These are phyloP conservation scores for Euleptes europaea DNA, from an alignment of 2,113 vertebrate genomes.

Conservation along the genomic window DNA sequence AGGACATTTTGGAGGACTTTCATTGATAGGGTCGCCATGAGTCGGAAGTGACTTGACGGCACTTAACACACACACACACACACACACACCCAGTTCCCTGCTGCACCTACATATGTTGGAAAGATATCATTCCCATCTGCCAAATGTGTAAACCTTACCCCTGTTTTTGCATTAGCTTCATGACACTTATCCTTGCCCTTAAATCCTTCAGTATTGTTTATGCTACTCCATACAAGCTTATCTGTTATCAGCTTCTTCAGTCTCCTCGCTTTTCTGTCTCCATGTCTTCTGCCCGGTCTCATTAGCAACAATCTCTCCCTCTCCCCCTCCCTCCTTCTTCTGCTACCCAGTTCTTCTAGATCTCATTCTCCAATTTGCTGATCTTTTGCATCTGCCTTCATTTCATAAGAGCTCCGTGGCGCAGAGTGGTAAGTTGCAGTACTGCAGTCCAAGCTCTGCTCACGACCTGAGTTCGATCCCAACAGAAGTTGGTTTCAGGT, in stretches of 20 bases:
- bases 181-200: not conserved
- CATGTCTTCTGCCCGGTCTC: not conserved
- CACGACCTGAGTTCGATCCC: no score
- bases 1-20: no score
- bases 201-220: not conserved
- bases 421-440: no score
- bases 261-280: not conserved
- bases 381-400: not conserved
- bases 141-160: not conserved
- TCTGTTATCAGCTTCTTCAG: not conserved
- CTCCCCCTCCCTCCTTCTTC: not conserved
- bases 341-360: not conserved
- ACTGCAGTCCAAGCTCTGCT: no score
- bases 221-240: not conserved
- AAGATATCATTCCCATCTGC: not conserved
- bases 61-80: no score
- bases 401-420: no score
- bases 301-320: not conserved
- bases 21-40: no score
- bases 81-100: no score
- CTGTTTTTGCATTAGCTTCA: not conserved
- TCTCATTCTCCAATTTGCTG: not conserved
- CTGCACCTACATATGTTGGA: not conserved
- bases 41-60: no score
- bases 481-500: no score